Conservation (phyloP, 2,888 invertebrate genomes). For the Heliconius cydno region DNA sequence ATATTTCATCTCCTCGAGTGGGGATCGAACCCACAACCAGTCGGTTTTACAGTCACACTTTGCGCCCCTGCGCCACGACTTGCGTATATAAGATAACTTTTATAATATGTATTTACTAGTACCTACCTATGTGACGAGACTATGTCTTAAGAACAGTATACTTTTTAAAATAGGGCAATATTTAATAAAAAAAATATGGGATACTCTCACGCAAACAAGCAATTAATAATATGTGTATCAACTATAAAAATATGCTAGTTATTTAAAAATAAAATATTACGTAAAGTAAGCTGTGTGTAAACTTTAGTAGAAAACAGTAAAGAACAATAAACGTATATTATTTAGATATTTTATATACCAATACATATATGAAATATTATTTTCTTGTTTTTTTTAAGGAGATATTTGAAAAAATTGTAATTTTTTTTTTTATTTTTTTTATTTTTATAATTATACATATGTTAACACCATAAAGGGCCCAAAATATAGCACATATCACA, state of each 20-base stretch:
- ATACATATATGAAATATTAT: too few species aligned
- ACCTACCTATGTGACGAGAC: not conserved
- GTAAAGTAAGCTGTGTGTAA: not conserved
- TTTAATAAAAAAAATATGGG: not conserved
- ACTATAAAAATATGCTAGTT: not conserved
- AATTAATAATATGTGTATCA: not conserved
- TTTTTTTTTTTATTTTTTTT: not conserved
- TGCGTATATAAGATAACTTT: not conserved
- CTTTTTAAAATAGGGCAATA: not conserved
- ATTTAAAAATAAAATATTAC: not conserved
- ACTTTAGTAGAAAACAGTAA: too few species aligned
- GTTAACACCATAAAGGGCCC: conserved; percentile 2
- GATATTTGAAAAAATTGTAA: too few species aligned
- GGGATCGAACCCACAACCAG: too few species aligned
- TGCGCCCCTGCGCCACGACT: too few species aligned
- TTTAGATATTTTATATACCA: too few species aligned
- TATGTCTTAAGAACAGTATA: not conserved
- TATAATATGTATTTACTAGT: not conserved
- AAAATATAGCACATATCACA: conserved; percentile 17
- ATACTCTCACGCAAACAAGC: not conserved
- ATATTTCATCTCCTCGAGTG: too few species aligned
- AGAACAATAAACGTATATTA: too few species aligned
- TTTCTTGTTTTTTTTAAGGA: too few species aligned
- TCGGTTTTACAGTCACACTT: too few species aligned
- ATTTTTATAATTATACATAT: not conserved